These are phyloP conservation scores for Apis laboriosa DNA, from an alignment of 1,140 invertebrate species.

Conservation along the genomic window DNA sequence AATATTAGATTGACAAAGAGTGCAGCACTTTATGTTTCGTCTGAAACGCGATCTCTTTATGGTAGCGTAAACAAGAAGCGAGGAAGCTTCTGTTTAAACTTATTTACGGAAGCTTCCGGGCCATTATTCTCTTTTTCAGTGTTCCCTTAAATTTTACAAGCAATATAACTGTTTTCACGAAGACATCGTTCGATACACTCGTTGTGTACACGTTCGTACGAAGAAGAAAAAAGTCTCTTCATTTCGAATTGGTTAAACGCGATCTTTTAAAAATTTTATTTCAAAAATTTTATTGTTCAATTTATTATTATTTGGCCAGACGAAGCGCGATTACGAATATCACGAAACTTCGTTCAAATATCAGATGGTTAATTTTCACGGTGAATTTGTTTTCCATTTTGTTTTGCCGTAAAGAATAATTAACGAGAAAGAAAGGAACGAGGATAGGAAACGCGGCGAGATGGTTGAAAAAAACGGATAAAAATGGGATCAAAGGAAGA, in stretches of 20 bases:
- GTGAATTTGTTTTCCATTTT: background rate
- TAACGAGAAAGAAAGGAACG: conserved; percentile 14
- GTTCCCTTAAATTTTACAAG: conserved; percentile 1
- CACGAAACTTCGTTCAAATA: background rate
- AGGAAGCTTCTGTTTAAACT: conserved; percentile 1
- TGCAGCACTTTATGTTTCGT: conserved; percentile 19
- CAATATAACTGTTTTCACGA: background rate
- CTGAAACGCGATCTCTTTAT: background rate
- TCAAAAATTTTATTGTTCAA: background rate
- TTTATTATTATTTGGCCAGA: background rate
- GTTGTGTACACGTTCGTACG: too few relatives aligned
- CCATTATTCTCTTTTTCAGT: conserved; percentile 8
- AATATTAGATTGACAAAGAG: conserved; percentile 28
- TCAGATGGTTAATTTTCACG: background rate
- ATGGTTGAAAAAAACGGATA: background rate
- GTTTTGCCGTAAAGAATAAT: conserved; percentile 14
- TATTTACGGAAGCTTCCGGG: background rate
- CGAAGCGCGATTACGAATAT: background rate
- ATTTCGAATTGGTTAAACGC: background rate
- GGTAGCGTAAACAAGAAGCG: background rate
- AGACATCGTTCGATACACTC: background rate
- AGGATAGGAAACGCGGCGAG: background rate
- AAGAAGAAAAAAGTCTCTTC: background rate
- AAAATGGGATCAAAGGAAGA: conserved; percentile 1
- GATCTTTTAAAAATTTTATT: background rate